Percentiles rank a stretch among this genome's conserved stretches.
Evolutionary conservation across 2,888 invertebrate genomes (phyloP).

Genomic region (Tetranychus piercei): DNA sequence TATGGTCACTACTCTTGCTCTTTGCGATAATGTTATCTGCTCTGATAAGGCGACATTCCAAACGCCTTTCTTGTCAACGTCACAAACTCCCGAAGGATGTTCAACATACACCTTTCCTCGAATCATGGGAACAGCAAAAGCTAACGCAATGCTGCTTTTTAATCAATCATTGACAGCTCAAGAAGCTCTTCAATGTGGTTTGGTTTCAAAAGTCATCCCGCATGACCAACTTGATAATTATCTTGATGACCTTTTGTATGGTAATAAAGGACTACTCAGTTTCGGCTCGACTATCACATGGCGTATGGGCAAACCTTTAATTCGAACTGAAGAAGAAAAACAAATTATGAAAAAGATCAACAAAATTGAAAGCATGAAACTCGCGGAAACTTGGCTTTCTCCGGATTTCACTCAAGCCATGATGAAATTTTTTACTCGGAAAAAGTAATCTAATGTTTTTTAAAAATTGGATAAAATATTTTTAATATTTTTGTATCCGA

Average conservation of each 20-base stretch:
- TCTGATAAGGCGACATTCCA: slow-evolving; percentile 70
- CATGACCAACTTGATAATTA: slow-evolving; percentile 41
- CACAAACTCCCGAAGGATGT: slow-evolving; percentile 71
- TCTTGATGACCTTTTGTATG: slow-evolving; percentile 34
- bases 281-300: neutral
- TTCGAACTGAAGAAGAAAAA: slow-evolving; percentile 40
- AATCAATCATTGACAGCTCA: slow-evolving; percentile 55
- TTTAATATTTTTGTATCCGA: too few species aligned
- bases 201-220: slow-evolving; percentile 59
- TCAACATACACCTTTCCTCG: slow-evolving; percentile 66
- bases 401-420: slow-evolving; percentile 41
- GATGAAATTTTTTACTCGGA: slow-evolving; percentile 7
- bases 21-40: slow-evolving; percentile 75
- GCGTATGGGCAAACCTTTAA: slow-evolving; percentile 42
- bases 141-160: slow-evolving; percentile 43
- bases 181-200: slow-evolving; percentile 56
- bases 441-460: neutral
- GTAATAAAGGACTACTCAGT: slow-evolving; percentile 17
- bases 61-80: slow-evolving; percentile 67
- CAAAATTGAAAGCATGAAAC: slow-evolving; percentile 46
- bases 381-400: slow-evolving; percentile 46
- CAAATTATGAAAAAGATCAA: slow-evolving; percentile 46
- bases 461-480: neutral
- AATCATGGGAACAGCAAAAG: slow-evolving; percentile 49
- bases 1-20: slow-evolving; percentile 57